Conservation (phyloP, 2,797 vertebrate species). For the Cephalopachus bancanus region DNA sequence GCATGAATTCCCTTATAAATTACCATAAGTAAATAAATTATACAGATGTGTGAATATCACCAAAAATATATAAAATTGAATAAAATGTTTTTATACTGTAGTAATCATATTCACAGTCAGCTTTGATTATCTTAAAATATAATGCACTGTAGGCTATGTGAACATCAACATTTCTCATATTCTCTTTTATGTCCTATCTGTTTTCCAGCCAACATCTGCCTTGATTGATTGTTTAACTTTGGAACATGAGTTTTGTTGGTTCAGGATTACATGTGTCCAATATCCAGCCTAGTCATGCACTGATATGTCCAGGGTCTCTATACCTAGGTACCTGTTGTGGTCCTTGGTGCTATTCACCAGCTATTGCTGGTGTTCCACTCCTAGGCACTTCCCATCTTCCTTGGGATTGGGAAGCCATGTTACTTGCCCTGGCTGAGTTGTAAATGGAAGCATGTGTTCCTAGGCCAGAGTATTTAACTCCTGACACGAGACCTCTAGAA, state of each 20-base stretch:
- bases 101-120: neutral
- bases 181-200: neutral
- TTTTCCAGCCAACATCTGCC: neutral
- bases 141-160: neutral
- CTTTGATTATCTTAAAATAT: neutral
- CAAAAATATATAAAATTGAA: neutral
- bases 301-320: neutral
- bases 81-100: neutral
- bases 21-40: neutral
- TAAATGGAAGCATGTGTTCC: neutral
- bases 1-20: neutral
- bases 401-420: neutral
- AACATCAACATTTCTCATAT: neutral
- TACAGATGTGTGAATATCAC: neutral
- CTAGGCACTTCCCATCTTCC: neutral
- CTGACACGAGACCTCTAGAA: neutral
- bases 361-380: neutral
- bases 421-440: neutral
- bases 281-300: neutral
- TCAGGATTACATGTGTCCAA: neutral
- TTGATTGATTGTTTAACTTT: neutral
- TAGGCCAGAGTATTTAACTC: neutral
- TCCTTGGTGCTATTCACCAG: neutral
- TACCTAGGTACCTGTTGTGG: too few relatives aligned
- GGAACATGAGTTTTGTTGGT: neutral